A percentile compares a stretch with the other conserved stretches of the same genome.
Evolutionary conservation across 2,113 vertebrate genomes (phyloP).

Genomic region (Hippoglossus stenolepis): DNA sequence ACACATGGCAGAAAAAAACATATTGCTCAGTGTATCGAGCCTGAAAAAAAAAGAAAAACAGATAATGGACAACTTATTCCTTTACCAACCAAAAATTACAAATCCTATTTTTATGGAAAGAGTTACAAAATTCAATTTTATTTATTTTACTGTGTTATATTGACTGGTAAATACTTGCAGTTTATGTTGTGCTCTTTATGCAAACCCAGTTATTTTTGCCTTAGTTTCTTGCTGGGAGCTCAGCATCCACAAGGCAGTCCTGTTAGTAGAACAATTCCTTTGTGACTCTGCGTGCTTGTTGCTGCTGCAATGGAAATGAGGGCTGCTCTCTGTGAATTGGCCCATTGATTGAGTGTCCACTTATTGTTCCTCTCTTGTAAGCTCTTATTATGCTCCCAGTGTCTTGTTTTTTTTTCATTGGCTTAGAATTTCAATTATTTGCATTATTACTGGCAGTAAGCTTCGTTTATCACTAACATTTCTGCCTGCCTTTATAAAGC

Average conservation of each 20-base stretch:
- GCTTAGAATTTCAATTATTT: constrained; percentile 22
- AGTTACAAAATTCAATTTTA: not conserved
- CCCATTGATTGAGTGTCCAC: constrained; percentile 60
- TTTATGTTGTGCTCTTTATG: not conserved
- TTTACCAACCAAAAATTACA: no score
- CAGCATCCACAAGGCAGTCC: constrained; percentile 27
- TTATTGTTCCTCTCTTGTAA: constrained; percentile 45
- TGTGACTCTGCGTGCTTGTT: constrained; percentile 56
- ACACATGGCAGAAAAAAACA: not conserved
- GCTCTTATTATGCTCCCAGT: constrained; percentile 29
- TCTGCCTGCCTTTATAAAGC: constrained; percentile 5
- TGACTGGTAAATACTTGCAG: not conserved
- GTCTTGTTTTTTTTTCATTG: constrained; percentile 4
- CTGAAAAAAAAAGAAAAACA: no score
- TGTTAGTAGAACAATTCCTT: constrained; percentile 57
- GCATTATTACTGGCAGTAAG: constrained; percentile 7
- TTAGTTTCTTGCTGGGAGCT: constrained; percentile 29
- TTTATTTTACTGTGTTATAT: not conserved
- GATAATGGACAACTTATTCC: no score
- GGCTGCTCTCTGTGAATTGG: constrained; percentile 53
- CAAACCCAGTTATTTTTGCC: constrained; percentile 3
- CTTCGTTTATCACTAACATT: constrained; percentile 19
- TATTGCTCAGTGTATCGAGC: not conserved
- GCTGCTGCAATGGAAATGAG: constrained; percentile 57
- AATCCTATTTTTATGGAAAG: not conserved